Evolutionary conservation across 2,888 invertebrate genomes (phyloP).

Genomic region (Pteria penguin): DNA sequence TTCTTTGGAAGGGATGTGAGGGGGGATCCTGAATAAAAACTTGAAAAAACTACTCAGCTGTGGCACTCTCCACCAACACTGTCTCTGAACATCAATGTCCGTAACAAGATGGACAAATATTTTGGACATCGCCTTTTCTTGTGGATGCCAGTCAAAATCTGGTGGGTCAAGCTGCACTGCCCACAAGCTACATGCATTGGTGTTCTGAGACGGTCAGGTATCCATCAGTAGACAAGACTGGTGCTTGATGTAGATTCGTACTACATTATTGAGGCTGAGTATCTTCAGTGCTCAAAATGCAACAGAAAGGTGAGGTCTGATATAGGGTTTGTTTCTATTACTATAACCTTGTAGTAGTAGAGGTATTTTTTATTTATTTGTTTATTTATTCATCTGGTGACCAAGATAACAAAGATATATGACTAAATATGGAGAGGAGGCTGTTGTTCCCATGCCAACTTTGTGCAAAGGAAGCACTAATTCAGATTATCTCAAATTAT

Average conservation of each 20-base stretch:
- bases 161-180: not conserved
- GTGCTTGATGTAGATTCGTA: slow-evolving; percentile 55
- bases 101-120: slow-evolving; percentile 7
- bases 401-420: too few relatives aligned
- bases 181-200: slow-evolving; percentile 2
- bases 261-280: slow-evolving; percentile 53
- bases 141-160: slow-evolving; percentile 26
- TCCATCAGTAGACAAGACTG: slow-evolving; percentile 39
- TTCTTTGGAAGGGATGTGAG: not conserved
- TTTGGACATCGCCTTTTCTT: slow-evolving; percentile 25
- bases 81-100: not conserved
- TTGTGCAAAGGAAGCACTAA: too few relatives aligned
- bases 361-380: too few relatives aligned
- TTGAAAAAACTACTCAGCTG: not conserved
- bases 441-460: too few relatives aligned
- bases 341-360: too few relatives aligned
- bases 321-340: too few relatives aligned
- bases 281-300: slow-evolving; percentile 48
- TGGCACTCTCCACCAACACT: slow-evolving; percentile 22
- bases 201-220: slow-evolving; percentile 41
- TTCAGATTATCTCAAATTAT: too few relatives aligned
- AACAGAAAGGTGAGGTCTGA: slow-evolving; percentile 10
- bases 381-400: too few relatives aligned
- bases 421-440: too few relatives aligned
- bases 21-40: not conserved